Evolutionary conservation across 2,888 invertebrate species (phyloP), one percentile per base, ranked within the genome.

Genomic region (Seladonia tumulorum): DNA sequence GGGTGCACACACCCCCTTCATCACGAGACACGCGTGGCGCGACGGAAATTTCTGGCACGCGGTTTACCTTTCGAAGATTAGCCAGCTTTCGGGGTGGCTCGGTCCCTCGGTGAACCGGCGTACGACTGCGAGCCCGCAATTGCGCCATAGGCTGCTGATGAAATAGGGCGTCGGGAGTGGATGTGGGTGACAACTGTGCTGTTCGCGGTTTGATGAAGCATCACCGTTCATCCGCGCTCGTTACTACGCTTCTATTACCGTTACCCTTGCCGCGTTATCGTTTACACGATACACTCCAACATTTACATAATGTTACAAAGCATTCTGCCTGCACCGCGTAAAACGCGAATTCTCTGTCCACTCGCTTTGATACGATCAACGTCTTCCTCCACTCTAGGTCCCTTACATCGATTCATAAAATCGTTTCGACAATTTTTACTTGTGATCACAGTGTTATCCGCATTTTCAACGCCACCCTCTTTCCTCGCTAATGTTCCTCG

Each of bases 1-100:
- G 80, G 83, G n/a, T n/a, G 10, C n/a, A 12, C 53, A n/a, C 57
- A n/a, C n/a, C 57, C 57, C 57, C 57, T 12, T 57, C 57, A 79
- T 80, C 79, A 78, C 82, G 84, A 90, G 81, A 84, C 83, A 79
- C 66, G 81, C 74, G 81, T 47, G 66, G 29, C 66, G 72, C 49
- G 73, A 75, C 76, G 71, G 80, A 76, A 83, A 83, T 81, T 72
- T 70, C 68, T 90, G 87, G 57, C 82, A 70, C 81, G 57, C 35
- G 25, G 53, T 80, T 70, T 81, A 72, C 73, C 57, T 73, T 79
- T 82, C 83, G 49, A 63, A 81, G 72, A 88, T 88, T 84, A 82
- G 57, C 70, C 25, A 29, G 76, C 29, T 83, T 63, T 60, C 53
- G 57, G 22, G 70, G n/a, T 22, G 29, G 45, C 66, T 76, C 22